Evolutionary conservation across 2,888 invertebrate species (phyloP).

Genomic region (Calliphora vomitoria): DNA sequence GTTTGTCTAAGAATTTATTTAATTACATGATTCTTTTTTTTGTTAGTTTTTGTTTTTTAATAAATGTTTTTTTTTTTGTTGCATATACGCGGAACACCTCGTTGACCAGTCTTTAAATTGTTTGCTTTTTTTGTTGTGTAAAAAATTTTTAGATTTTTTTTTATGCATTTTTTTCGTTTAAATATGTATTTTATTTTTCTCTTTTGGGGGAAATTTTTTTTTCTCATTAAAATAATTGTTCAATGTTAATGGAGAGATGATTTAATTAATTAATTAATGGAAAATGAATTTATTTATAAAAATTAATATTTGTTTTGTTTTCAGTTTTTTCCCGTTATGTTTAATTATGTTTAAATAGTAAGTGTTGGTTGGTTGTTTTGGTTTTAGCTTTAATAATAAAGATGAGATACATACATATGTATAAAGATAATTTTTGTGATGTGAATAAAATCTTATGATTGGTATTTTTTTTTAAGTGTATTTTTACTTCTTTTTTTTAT

Average conservation of each 20-base stretch:
- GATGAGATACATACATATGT: constrained; percentile 41
- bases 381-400: constrained; percentile 22
- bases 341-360: constrained; percentile 40
- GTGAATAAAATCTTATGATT: constrained; percentile 42
- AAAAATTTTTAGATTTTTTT: constrained; percentile 46
- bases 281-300: constrained; percentile 19
- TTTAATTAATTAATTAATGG: constrained; percentile 25
- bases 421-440: constrained; percentile 20
- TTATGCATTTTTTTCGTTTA: constrained; percentile 14
- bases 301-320: constrained; percentile 13
- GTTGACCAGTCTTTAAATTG: constrained; percentile 85
- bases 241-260: constrained; percentile 24
- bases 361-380: constrained; percentile 35
- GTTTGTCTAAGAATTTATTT: constrained; percentile 46
- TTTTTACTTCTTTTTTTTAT: background rate
- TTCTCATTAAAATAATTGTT: constrained; percentile 30
- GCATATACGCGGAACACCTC: constrained; percentile 85
- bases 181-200: constrained; percentile 39
- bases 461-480: background rate
- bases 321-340: background rate
- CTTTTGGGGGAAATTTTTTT: constrained; percentile 25
- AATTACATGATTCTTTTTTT: constrained; percentile 30
- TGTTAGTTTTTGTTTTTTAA: constrained; percentile 47
- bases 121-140: constrained; percentile 75
- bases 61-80: constrained; percentile 76